Conservation (phyloP, 1,140 invertebrate species). For the Drosophila rhopaloa region DNA sequence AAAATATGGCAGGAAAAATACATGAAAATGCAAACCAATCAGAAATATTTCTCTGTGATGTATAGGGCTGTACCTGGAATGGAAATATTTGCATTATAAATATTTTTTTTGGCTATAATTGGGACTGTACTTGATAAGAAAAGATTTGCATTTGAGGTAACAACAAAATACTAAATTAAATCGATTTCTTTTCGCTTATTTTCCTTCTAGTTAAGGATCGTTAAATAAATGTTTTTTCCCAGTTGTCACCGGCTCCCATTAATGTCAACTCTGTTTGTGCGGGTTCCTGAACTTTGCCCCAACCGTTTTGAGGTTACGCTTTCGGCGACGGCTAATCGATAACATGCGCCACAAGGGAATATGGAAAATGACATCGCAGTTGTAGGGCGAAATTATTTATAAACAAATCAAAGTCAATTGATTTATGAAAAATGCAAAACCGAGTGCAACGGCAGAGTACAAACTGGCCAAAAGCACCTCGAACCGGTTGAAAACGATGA, state of each 20-base stretch:
- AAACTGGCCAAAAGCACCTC: slow-evolving; percentile 44
- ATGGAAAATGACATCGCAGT: slow-evolving; percentile 20
- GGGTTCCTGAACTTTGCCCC: slow-evolving; percentile 36
- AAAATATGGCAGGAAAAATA: slow-evolving; percentile 21
- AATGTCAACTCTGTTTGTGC: slow-evolving; percentile 22
- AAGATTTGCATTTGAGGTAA: neutral
- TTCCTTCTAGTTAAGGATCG: neutral
- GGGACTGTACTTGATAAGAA: neutral
- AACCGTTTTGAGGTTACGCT: slow-evolving; percentile 23
- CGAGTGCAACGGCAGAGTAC: slow-evolving; percentile 1
- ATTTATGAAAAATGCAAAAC: slow-evolving; percentile 41
- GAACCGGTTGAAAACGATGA: slow-evolving; percentile 57
- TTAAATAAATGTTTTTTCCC: slow-evolving; percentile 5
- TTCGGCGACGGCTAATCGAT: slow-evolving; percentile 44
- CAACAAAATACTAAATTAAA: neutral
- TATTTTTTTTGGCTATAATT: neutral
- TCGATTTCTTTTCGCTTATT: slow-evolving; percentile 1
- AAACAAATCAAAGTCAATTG: slow-evolving; percentile 74
- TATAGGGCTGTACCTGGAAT: slow-evolving; percentile 13
- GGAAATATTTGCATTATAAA: neutral
- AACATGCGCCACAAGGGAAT: slow-evolving; percentile 16
- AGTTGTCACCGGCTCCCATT: slow-evolving; percentile 10
- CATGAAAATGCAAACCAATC: neutral
- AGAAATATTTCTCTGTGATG: slow-evolving; percentile 1
- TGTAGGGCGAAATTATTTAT: slow-evolving; percentile 38